Evolutionary conservation across 1,140 invertebrate genomes (phyloP), one percentile per base, ranked within the genome.

Genomic region (Drosophila seguyi): DNA sequence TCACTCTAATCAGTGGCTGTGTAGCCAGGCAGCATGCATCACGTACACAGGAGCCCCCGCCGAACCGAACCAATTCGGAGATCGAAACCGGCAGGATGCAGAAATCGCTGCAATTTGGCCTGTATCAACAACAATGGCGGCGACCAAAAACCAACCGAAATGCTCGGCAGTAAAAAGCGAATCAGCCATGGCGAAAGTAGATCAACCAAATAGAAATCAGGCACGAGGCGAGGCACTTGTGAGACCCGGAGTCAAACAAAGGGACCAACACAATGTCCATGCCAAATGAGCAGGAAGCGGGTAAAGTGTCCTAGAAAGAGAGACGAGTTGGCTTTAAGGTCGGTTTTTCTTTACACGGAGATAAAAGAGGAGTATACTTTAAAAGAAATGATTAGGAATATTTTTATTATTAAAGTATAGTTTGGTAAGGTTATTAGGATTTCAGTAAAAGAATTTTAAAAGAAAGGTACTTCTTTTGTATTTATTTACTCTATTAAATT

Each of bases 101-200:
- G 48, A 50, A 50, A 66, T 72, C 68, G 73, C 59, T 87, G 80
- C 85, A 90, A 81, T 87, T 87, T 84, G 85, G 71, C 80, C 66
- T 77, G 67, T 58, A 84, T 71, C 75, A 71, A 78, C 75, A 79
- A 79, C 75, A 79, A 78, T 72, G 44, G 42, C 39, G 39, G 71
- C 29, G 55, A 47, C 69, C 72, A 60, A 78, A 83, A 77, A 79
- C 69, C 73, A 85, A 75, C 42, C 77, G 20, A 65, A 86, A 74
- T 69, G 72, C 65, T 66, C 72, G 67, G 47, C 72, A 76, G 74
- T 67, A 78, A 81, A 79, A 85, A 73, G 66, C 71, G 69, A 87
- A 87, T 84, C 84, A 83, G 67, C 52, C 62, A 39, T 47, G 52
- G 31, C 44, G 45, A 59, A 61, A 61, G 56, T 59, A 77, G 47